Percentiles rank a stretch among this genome's conserved stretches.
Evolutionary conservation across 2,888 invertebrate species (phyloP).

Genomic region (Tetragnatha montana): DNA sequence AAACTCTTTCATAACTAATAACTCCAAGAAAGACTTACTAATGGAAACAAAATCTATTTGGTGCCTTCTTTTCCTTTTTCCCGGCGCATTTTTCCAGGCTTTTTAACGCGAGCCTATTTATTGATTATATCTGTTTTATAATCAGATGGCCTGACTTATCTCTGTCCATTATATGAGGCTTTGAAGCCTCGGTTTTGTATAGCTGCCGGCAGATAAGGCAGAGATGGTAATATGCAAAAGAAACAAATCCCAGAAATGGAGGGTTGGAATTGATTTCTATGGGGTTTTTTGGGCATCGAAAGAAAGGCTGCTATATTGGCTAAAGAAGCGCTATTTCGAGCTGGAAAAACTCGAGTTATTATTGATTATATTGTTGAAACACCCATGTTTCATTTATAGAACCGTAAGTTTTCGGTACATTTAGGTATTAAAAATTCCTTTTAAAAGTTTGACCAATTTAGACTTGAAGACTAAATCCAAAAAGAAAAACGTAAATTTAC

Average conservation of each 20-base stretch:
- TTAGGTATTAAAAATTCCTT: no score
- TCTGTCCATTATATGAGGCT: constrained; percentile 56
- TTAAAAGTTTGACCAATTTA: no score
- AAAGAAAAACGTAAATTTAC: no score
- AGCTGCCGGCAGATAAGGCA: constrained; percentile 52
- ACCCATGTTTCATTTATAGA: no score
- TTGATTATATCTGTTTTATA: constrained; percentile 70
- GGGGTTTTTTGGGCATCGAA: constrained; percentile 29
- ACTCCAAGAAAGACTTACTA: constrained; percentile 59
- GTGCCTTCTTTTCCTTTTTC: constrained; percentile 6
- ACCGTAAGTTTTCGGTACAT: no score
- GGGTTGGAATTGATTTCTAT: constrained; percentile 59
- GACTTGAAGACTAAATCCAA: no score
- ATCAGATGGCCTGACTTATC: constrained; percentile 67
- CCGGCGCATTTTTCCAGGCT: constrained; percentile 15
- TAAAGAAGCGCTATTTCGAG: constrained; percentile 3
- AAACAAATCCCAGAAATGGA: constrained; percentile 54
- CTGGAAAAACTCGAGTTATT: background rate
- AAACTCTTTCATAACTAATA: constrained; percentile 66
- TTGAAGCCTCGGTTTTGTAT: constrained; percentile 37
- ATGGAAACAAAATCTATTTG: constrained; percentile 67
- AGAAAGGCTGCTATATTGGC: constrained; percentile 59
- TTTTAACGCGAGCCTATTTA: constrained; percentile 60
- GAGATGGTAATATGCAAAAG: constrained; percentile 52
- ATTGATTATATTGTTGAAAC: no score